Percentiles rank a stretch among this genome's conserved stretches.
These are phyloP conservation scores for Aleadryas rufinucha DNA, from an alignment of 2,113 vertebrate genomes.

Conservation along the genomic window DNA sequence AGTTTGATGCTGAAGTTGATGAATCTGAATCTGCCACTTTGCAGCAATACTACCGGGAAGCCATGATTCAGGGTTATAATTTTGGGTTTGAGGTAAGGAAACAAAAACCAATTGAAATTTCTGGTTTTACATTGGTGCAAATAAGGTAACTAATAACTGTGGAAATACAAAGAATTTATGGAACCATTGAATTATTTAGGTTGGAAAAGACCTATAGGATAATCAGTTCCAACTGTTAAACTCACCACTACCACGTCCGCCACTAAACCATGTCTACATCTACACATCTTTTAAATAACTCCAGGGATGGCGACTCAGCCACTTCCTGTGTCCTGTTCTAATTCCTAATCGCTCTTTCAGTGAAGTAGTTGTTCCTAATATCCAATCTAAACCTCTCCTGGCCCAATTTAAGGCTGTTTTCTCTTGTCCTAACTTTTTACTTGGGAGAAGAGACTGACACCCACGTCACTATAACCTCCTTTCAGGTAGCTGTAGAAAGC, in stretches of 20 bases:
- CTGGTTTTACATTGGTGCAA: background rate
- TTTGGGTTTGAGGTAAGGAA: conserved; percentile 96
- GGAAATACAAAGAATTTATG: background rate
- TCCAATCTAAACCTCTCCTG: background rate
- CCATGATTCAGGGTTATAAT: conserved; percentile 98
- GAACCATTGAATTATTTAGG: background rate
- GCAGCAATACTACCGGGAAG: conserved; percentile 95
- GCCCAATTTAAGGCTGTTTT: background rate
- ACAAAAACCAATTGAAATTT: background rate
- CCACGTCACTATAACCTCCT: background rate
- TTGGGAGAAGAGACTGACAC: background rate
- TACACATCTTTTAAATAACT: background rate
- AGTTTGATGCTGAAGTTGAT: conserved; percentile 91
- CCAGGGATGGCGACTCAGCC: background rate
- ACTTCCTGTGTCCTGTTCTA: background rate
- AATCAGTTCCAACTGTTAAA: background rate
- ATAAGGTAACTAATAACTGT: background rate
- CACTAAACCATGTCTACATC: background rate
- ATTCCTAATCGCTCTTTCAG: background rate
- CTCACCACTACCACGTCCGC: background rate
- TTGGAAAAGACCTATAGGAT: background rate
- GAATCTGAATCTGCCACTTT: conserved; percentile 89
- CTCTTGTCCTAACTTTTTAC: background rate
- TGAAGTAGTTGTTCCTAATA: background rate
- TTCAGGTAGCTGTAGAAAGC: background rate